Base-by-base conservation (phyloP, 2,113 vertebrate genomes). In the Platanista minor region DNA sequence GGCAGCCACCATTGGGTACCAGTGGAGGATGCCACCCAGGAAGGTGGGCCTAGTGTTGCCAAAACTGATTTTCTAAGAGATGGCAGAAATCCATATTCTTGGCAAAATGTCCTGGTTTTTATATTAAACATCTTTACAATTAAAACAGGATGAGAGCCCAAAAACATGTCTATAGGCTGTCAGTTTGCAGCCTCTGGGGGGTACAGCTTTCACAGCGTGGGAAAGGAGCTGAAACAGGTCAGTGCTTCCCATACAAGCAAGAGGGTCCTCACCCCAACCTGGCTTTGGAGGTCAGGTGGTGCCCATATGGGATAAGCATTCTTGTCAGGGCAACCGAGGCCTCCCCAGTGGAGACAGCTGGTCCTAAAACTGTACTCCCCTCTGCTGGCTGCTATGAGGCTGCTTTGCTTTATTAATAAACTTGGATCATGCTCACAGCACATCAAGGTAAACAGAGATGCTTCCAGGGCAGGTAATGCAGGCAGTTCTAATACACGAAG, bases 361-460 rank as follows among this genome's bases (percentile, higher is more conserved):
- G 49, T 62, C 43, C n/a, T 87, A 86, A 62, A 92, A 85, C 5
- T 12, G 83, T 75, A 69, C 39, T 96, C 81, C 11, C 9, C 27
- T 15, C 29, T 67, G 33, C 78, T 43, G 1, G 20, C 54, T 86
- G 54, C 72, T 69, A 21, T 46, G 52, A 94, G 54, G 54, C 62
- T 87, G 67, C 84, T 90, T 93, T 89, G 94, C 94, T 90, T 95
- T 87, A 93, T 96, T 96, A 86, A 95, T 97, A 96, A 96, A 62
- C 72, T 69, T 74, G 54, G 89, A 86, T 89, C 20, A 1, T 96
- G 97, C 72, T 91, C 93, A 93, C 39, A 83, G 95, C 67, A 90
- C 80, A 95, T 80, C 87, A 81, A 97, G 93, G 96, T 95, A 96
- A 98, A 95, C 89, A 98, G 92, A 96, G 62, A 91, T 29, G n/a